Evolutionary conservation across 2,888 invertebrate genomes (phyloP).

Genomic region (Aquatica leii): DNA sequence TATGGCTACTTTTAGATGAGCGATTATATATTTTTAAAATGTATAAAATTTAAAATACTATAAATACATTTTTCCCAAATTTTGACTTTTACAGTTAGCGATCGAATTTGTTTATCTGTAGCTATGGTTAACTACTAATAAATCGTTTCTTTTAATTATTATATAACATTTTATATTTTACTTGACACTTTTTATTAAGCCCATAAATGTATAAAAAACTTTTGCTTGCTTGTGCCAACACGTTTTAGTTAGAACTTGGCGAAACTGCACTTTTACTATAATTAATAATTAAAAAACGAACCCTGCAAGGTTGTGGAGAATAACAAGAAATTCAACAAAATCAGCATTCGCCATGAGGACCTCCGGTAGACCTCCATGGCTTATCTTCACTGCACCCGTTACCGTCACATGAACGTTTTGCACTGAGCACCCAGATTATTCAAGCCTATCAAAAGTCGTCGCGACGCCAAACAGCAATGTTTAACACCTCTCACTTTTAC

Average conservation of each 20-base stretch:
- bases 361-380: conserved; percentile 67
- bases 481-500: conserved; percentile 6
- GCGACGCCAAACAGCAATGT: conserved; percentile 56
- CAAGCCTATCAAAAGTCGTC: conserved; percentile 54
- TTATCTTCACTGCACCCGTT: conserved; percentile 56
- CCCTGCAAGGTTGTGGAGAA: conserved; percentile 67
- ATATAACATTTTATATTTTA: too few relatives aligned
- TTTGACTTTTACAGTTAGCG: too few relatives aligned
- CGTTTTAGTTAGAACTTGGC: too few relatives aligned
- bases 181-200: too few relatives aligned
- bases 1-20: conserved; percentile 55
- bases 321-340: conserved; percentile 65
- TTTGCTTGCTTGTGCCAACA: too few relatives aligned
- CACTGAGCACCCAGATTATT: conserved; percentile 59
- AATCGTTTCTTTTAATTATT: too few relatives aligned
- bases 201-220: too few relatives aligned
- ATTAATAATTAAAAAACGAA: too few relatives aligned
- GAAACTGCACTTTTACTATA: too few relatives aligned
- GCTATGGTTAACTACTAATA: too few relatives aligned
- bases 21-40: conserved; percentile 47
- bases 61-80: too few relatives aligned
- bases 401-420: conserved; percentile 60
- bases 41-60: conserved; percentile 32
- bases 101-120: too few relatives aligned
- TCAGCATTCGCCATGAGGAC: conserved; percentile 63